These are phyloP conservation scores for Coranthus polyacanthus DNA, from an alignment of 2,797 vertebrate genomes.

Conservation along the genomic window DNA sequence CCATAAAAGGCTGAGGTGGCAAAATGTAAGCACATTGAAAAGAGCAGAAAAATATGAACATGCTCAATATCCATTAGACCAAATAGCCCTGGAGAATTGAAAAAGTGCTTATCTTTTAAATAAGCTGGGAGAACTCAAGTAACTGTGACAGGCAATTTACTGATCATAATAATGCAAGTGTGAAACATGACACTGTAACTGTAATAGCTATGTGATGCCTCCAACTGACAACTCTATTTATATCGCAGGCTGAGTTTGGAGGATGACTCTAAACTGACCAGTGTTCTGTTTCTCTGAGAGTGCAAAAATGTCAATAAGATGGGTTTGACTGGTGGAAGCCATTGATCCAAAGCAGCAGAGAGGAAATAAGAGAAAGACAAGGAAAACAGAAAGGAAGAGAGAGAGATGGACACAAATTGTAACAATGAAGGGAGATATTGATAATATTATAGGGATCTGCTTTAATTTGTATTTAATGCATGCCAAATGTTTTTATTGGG, in stretches of 20 bases:
- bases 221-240: constrained; percentile 75
- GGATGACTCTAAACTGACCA: constrained; percentile 53
- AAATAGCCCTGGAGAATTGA: constrained; percentile 46
- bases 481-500: no score
- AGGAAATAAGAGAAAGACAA: constrained; percentile 56
- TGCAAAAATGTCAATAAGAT: constrained; percentile 65
- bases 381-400: constrained; percentile 13
- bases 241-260: constrained; percentile 28
- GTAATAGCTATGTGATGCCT: constrained; percentile 49
- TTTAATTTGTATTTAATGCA: no score
- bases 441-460: no score
- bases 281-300: constrained; percentile 68
- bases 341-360: constrained; percentile 62
- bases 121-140: constrained; percentile 63
- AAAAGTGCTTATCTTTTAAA: constrained; percentile 72
- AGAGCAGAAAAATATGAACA: constrained; percentile 49
- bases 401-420: not conserved
- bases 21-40: constrained; percentile 42
- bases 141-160: constrained; percentile 72
- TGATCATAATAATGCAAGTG: constrained; percentile 53
- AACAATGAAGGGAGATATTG: not conserved
- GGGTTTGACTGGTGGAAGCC: constrained; percentile 49
- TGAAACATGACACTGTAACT: constrained; percentile 70
- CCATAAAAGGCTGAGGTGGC: constrained; percentile 42
- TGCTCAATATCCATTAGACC: constrained; percentile 55